A percentile compares a stretch with the other conserved stretches of the same genome.
These are phyloP conservation scores for Mycalesis mineus DNA, from an alignment of 2,888 invertebrate genomes.

Conservation along the genomic window DNA sequence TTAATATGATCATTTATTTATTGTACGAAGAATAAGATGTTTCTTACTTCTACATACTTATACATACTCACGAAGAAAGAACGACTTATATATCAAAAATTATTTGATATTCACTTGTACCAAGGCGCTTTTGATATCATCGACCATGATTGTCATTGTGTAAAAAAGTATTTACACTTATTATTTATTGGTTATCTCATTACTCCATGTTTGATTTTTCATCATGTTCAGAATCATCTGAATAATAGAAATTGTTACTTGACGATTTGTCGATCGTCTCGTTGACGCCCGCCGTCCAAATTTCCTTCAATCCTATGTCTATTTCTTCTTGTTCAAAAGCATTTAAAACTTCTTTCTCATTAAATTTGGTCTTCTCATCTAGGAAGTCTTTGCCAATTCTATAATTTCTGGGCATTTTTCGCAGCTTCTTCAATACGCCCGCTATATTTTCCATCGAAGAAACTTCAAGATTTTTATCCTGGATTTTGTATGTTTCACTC, in stretches of 20 bases:
- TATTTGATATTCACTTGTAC: no score
- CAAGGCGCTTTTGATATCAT: no score
- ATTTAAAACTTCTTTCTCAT: constrained; percentile 52
- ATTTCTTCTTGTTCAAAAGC: constrained; percentile 53
- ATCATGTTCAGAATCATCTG: no score
- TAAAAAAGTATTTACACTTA: no score
- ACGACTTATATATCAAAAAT: no score
- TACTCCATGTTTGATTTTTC: no score
- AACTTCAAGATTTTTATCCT: constrained; percentile 46
- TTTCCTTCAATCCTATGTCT: constrained; percentile 54
- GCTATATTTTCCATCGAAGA: constrained; percentile 48
- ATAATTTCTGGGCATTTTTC: constrained; percentile 46
- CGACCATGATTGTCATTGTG: no score
- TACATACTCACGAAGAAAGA: no score
- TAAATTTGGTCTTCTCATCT: constrained; percentile 36
- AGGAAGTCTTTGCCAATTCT: constrained; percentile 38
- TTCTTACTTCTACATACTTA: no score
- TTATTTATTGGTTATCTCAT: no score
- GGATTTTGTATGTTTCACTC: constrained; percentile 44
- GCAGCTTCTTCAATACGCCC: constrained; percentile 49
- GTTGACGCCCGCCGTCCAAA: constrained; percentile 43
- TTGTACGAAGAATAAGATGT: no score
- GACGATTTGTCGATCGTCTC: constrained; percentile 29
- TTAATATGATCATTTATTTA: no score
- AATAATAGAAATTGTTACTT: constrained; percentile 29